These are phyloP conservation scores for Clistopyga incitator DNA, from an alignment of 2,888 invertebrate species.

Conservation along the genomic window DNA sequence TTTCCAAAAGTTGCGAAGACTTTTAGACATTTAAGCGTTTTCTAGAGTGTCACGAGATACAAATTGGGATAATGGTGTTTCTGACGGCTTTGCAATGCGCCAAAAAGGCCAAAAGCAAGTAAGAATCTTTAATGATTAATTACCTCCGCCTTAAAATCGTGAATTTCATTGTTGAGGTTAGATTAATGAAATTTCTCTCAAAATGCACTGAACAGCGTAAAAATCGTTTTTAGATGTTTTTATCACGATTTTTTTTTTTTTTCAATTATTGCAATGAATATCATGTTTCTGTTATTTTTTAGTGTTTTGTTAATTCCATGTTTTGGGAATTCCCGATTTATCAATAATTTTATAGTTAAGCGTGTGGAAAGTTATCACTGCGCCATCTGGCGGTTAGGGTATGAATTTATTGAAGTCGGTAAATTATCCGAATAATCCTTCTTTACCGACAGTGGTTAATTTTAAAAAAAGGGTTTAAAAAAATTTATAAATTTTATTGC, in stretches of 20 bases:
- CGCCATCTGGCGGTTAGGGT: neutral
- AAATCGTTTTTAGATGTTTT: too few relatives aligned
- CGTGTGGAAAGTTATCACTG: neutral
- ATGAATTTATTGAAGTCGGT: neutral
- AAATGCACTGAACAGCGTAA: neutral
- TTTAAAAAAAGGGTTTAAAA: neutral
- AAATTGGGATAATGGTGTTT: slow-evolving; percentile 86
- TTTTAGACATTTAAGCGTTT: neutral
- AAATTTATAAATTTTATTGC: neutral
- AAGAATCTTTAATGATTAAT: slow-evolving; percentile 80
- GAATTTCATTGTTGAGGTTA: slow-evolving; percentile 22
- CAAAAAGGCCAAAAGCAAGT: slow-evolving; percentile 92
- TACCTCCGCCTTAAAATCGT: slow-evolving; percentile 16
- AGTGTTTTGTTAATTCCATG: neutral
- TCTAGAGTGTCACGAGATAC: neutral
- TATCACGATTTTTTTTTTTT: neutral
- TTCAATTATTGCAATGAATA: neutral
- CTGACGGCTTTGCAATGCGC: slow-evolving; percentile 88
- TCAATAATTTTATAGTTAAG: neutral
- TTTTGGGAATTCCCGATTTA: neutral
- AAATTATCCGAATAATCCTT: neutral
- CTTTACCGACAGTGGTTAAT: neutral
- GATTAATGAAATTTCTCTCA: neutral
- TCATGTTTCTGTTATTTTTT: neutral
- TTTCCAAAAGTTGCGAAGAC: neutral